Percentiles rank a stretch among this genome's conserved stretches.
Evolutionary conservation across 2,888 invertebrate genomes (phyloP).

Genomic region (Drosophila emarginata): DNA sequence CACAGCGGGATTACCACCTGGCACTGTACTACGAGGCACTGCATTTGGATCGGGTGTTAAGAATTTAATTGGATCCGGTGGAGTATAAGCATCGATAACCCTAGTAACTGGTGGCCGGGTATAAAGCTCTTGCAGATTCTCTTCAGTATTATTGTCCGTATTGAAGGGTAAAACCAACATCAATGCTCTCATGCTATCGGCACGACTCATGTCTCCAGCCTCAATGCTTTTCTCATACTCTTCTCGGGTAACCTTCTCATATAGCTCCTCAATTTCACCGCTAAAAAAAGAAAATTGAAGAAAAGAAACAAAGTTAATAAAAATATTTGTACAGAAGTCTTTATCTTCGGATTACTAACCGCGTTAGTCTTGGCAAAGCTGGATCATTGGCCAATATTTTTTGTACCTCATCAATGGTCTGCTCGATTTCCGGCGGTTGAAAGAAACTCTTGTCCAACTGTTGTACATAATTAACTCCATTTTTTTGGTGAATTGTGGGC

Average conservation of each 20-base stretch:
- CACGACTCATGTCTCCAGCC: constrained; percentile 80
- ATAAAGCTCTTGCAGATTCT: constrained; percentile 81
- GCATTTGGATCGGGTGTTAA: constrained; percentile 73
- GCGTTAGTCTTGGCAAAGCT: constrained; percentile 80
- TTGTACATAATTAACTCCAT: constrained; percentile 50
- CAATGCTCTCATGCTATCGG: constrained; percentile 82
- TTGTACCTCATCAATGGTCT: constrained; percentile 82
- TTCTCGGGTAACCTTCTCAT: constrained; percentile 82
- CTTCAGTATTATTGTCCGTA: constrained; percentile 80
- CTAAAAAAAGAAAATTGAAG: constrained; percentile 48
- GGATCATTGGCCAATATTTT: constrained; percentile 81
- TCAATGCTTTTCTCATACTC: constrained; percentile 81
- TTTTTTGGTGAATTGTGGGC: constrained; percentile 60
- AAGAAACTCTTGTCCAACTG: constrained; percentile 70
- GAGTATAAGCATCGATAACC: constrained; percentile 79
- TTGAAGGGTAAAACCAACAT: constrained; percentile 82
- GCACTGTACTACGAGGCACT: constrained; percentile 69
- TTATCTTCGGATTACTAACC: constrained; percentile 58
- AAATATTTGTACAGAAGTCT: not conserved
- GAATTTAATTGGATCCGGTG: constrained; percentile 77
- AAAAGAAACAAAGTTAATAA: not conserved
- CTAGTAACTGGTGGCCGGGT: constrained; percentile 81
- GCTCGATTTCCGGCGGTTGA: constrained; percentile 77
- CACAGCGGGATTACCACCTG: constrained; percentile 75
- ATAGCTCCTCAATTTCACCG: constrained; percentile 82